Conservation (phyloP, 2,888 invertebrate species). For the Malachius bipustulatus region DNA sequence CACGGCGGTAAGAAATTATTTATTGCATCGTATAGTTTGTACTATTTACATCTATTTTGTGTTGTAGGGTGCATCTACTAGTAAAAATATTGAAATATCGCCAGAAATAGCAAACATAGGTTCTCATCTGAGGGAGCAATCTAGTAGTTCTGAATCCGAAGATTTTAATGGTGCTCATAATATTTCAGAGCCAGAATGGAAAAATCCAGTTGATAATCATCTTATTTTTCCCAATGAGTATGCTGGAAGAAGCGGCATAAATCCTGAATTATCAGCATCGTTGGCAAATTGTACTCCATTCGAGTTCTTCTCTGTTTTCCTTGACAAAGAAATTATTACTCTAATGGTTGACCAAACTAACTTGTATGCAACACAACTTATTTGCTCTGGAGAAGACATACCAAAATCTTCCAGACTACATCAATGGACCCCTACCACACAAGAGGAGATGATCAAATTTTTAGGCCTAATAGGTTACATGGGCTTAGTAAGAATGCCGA, state of each 20-base stretch:
- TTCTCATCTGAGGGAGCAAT: neutral
- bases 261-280: slow-evolving; percentile 12
- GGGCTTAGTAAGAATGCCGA: slow-evolving; percentile 16
- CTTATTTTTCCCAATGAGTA: neutral
- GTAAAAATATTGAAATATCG: neutral
- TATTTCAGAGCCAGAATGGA: slow-evolving; percentile 1
- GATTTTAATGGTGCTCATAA: neutral
- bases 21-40: neutral
- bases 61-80: slow-evolving; percentile 1
- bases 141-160: slow-evolving; percentile 2
- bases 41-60: neutral
- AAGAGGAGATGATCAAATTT: slow-evolving; percentile 17
- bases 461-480: slow-evolving; percentile 19
- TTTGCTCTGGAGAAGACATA: slow-evolving; percentile 1
- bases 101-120: neutral
- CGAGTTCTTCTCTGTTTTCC: slow-evolving; percentile 11
- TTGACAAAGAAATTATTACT: slow-evolving; percentile 10
- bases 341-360: slow-evolving; percentile 6
- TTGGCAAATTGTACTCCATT: slow-evolving; percentile 7
- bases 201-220: neutral
- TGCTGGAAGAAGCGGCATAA: slow-evolving; percentile 11
- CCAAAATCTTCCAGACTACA: slow-evolving; percentile 3
- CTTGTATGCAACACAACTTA: slow-evolving; percentile 1
- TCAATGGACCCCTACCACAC: slow-evolving; percentile 6
- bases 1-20: neutral